Percentiles rank a stretch among this genome's conserved stretches.
Conservation (phyloP, 2,113 vertebrate genomes). For the Tenebrosternarchus preto region DNA sequence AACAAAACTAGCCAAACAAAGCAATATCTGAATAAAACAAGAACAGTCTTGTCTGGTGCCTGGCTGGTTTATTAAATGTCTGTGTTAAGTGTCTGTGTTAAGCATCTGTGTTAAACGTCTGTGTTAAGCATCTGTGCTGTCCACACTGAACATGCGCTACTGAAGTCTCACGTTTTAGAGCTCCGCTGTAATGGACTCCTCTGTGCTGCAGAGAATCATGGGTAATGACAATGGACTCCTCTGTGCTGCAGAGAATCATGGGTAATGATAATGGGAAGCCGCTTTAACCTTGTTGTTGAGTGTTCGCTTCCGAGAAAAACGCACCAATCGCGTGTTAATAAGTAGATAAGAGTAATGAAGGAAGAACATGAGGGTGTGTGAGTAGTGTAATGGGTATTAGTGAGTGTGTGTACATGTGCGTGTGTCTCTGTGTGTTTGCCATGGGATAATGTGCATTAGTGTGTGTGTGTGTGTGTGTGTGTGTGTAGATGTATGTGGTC, state of each 20-base stretch:
- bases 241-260: slow-evolving; percentile 21
- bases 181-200: slow-evolving; percentile 16
- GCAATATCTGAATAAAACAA: too few relatives aligned
- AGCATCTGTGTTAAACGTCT: background rate
- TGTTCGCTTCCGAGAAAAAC: slow-evolving; percentile 18
- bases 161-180: background rate
- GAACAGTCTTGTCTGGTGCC: too few relatives aligned
- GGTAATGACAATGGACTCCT: slow-evolving; percentile 16
- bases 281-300: background rate
- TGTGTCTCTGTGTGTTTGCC: slow-evolving; percentile 14
- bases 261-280: slow-evolving; percentile 13
- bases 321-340: slow-evolving; percentile 22
- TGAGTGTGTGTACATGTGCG: background rate
- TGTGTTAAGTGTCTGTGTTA: background rate
- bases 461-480: slow-evolving; percentile 16
- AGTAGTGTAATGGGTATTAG: slow-evolving; percentile 5
- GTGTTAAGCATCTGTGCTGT: too few relatives aligned
- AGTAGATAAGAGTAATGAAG: slow-evolving; percentile 47
- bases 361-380: slow-evolving; percentile 41
- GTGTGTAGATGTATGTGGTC: background rate
- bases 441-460: slow-evolving; percentile 25
- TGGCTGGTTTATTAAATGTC: too few relatives aligned
- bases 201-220: slow-evolving; percentile 21
- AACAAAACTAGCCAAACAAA: slow-evolving; percentile 12
- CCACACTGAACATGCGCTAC: background rate